Percentiles rank a stretch among this genome's conserved stretches.
phyloP scores from a whole-genome alignment of 2,113 vertebrate species.

The Bufo bufo region DNA sequence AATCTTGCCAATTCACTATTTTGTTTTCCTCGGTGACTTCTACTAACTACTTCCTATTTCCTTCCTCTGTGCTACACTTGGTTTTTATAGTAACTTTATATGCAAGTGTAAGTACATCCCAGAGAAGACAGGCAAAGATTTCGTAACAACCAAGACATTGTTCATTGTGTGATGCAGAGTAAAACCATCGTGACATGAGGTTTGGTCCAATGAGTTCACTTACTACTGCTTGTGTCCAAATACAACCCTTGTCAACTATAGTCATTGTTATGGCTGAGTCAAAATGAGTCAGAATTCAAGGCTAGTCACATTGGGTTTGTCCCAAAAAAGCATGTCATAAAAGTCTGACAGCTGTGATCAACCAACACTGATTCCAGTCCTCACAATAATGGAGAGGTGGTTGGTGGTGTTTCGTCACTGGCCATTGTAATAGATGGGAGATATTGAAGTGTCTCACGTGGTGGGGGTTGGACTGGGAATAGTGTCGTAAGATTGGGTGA shows the following conservation, averaged over 20 bases:
- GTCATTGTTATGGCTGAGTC: background rate
- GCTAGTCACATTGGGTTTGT: background rate
- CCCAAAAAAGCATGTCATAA: background rate
- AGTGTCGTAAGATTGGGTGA: background rate
- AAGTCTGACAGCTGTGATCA: background rate
- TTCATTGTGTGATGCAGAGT: background rate
- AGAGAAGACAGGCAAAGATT: background rate
- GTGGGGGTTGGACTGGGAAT: no score
- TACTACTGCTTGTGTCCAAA: background rate
- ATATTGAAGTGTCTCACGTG: background rate
- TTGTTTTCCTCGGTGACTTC: constrained; percentile 18
- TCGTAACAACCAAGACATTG: background rate
- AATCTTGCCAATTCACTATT: constrained; percentile 19
- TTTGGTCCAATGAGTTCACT: background rate
- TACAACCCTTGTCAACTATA: background rate
- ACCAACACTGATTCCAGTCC: no score
- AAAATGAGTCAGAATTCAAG: background rate
- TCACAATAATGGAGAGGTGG: background rate
- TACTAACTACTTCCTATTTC: constrained; percentile 36
- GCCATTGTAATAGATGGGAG: background rate
- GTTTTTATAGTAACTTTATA: constrained; percentile 34
- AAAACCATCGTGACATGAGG: background rate
- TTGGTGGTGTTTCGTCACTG: background rate
- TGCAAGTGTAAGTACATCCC: constrained; percentile 2
- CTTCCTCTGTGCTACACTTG: constrained; percentile 10